These are phyloP conservation scores for Halyomorpha halys DNA, from an alignment of 1,140 invertebrate species.

Conservation along the genomic window DNA sequence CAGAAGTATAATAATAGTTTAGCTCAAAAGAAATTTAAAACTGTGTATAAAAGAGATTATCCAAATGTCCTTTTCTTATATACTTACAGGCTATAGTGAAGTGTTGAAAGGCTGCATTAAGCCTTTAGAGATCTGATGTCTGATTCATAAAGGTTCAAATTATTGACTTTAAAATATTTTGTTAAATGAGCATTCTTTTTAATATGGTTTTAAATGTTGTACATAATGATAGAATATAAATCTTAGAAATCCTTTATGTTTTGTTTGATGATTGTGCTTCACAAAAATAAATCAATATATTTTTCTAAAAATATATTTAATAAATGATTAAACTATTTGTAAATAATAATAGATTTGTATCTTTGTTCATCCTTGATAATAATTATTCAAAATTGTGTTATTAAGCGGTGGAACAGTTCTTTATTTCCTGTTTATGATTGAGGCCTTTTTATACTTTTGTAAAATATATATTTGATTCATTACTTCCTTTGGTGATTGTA, in stretches of 20 bases:
- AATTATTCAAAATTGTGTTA: constrained; percentile 7
- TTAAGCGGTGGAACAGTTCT: background rate
- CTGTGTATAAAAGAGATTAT: constrained; percentile 6
- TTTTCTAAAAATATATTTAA: constrained; percentile 19
- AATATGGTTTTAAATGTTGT: constrained; percentile 1
- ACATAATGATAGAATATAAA: constrained; percentile 8
- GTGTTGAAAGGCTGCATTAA: constrained; percentile 8
- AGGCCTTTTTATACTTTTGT: constrained; percentile 16
- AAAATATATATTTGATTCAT: background rate
- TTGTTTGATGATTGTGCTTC: constrained; percentile 11
- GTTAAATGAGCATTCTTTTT: constrained; percentile 9
- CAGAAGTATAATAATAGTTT: constrained; percentile 4
- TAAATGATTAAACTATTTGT: constrained; percentile 14
- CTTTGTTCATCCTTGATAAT: constrained; percentile 5
- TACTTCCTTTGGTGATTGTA: constrained; percentile 2
- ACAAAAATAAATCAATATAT: constrained; percentile 11
- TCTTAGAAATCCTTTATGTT: constrained; percentile 4
- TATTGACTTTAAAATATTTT: constrained; percentile 7
- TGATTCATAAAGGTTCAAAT: constrained; percentile 1
- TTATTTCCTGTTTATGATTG: constrained; percentile 9
- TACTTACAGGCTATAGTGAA: background rate
- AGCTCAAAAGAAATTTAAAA: constrained; percentile 9
- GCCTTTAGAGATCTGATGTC: constrained; percentile 13
- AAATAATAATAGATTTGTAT: constrained; percentile 15
- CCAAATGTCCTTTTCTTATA: constrained; percentile 9